Percentiles rank a stretch among this genome's conserved stretches.
These are phyloP conservation scores for Gnathonemus longibarbis DNA, from an alignment of 2,113 vertebrate genomes.

Conservation along the genomic window DNA sequence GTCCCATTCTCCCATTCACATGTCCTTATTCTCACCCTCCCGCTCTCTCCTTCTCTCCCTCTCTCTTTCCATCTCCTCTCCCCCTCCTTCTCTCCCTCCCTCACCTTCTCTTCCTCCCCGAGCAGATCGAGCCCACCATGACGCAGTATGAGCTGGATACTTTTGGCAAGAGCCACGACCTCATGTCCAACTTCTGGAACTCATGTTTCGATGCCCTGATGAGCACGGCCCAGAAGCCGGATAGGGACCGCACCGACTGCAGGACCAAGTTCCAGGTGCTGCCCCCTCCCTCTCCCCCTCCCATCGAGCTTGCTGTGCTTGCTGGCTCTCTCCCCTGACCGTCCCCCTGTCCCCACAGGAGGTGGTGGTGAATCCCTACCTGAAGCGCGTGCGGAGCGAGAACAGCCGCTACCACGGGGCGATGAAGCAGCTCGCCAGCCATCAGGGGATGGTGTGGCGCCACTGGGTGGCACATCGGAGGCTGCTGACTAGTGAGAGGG, in stretches of 20 bases:
- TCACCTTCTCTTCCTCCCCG: not conserved
- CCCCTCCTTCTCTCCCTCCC: not conserved
- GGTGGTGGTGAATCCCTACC: slow-evolving; percentile 67
- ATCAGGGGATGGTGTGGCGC: slow-evolving; percentile 71
- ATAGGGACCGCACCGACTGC: slow-evolving; percentile 68
- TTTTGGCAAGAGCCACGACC: slow-evolving; percentile 84
- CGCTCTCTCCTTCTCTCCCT: not conserved
- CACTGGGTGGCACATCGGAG: slow-evolving; percentile 79
- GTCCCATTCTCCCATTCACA: too few relatives aligned
- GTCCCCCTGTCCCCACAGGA: slow-evolving; percentile 57
- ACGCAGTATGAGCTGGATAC: slow-evolving; percentile 87
- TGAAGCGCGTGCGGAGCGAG: slow-evolving; percentile 66
- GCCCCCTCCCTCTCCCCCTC: not conserved
- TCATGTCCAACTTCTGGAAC: slow-evolving; percentile 98
- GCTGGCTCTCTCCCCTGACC: not conserved
- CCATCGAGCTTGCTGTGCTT: not conserved
- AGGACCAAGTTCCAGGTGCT: slow-evolving; percentile 77
- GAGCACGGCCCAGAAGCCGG: slow-evolving; percentile 71
- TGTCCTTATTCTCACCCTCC: not conserved
- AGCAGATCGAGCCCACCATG: slow-evolving; percentile 82
- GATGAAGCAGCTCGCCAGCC: slow-evolving; percentile 75
- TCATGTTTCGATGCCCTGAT: slow-evolving; percentile 90
- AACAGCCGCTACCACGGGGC: slow-evolving; percentile 61
- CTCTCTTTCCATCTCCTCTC: not conserved
- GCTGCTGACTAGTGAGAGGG: slow-evolving; percentile 74